These are phyloP conservation scores for Protonemura montana DNA, from an alignment of 2,888 invertebrate species.

Conservation along the genomic window DNA sequence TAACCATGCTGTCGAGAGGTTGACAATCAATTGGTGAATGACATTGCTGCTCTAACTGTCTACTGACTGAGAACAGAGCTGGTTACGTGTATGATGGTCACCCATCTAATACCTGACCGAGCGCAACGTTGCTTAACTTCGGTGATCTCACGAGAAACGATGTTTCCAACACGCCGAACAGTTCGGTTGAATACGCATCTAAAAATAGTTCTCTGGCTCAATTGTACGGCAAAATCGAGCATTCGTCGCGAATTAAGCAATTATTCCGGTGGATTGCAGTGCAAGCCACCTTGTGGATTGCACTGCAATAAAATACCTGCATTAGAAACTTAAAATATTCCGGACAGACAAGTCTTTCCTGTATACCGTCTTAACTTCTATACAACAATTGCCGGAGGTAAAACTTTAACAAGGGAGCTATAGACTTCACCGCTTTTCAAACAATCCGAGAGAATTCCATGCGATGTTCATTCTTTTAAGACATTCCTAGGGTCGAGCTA, in stretches of 20 bases:
- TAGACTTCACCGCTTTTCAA: not conserved
- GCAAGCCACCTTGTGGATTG: not conserved
- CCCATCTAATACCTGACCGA: no score
- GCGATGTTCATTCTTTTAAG: not conserved
- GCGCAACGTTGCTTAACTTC: no score
- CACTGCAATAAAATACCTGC: not conserved
- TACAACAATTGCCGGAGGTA: constrained; percentile 2
- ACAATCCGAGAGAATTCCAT: not conserved
- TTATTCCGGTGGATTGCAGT: not conserved
- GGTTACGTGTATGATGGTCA: no score
- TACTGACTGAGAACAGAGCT: no score
- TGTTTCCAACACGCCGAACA: no score
- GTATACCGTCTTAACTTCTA: not conserved
- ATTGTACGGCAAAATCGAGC: no score
- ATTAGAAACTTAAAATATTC: not conserved
- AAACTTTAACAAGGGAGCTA: not conserved
- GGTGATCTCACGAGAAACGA: no score
- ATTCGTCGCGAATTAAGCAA: not conserved
- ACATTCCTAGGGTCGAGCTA: not conserved
- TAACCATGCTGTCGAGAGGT: no score
- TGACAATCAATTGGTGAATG: no score
- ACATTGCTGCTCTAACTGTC: no score
- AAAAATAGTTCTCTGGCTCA: no score
- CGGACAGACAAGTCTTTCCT: not conserved
- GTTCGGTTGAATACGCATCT: no score